These are phyloP conservation scores for Chrysogorgia sp. DNA, from an alignment of 92 coral and sea anemone species.

Conservation along the genomic window DNA sequence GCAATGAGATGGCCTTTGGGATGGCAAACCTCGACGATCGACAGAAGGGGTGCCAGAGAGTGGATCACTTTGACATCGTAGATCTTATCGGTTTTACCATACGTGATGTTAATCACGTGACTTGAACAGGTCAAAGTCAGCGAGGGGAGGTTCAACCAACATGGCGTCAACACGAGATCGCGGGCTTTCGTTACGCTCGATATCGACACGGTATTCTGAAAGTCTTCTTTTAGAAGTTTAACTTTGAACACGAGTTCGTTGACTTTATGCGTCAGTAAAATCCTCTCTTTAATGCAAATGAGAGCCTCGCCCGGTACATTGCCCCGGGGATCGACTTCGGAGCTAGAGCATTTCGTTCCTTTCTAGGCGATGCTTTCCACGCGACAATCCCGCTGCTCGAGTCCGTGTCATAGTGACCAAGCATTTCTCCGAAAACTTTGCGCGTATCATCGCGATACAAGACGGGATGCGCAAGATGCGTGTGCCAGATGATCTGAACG, in stretches of 20 bases:
- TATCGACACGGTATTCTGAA: constrained; percentile 20
- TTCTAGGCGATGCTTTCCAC: constrained; percentile 47
- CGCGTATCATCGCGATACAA: constrained; percentile 55
- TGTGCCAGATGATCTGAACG: constrained; percentile 62
- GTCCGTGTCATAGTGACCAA: constrained; percentile 54
- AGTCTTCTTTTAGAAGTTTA: constrained; percentile 28
- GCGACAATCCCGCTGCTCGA: constrained; percentile 32
- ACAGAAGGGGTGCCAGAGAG: constrained; percentile 62
- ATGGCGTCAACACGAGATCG: constrained; percentile 30
- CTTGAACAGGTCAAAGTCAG: constrained; percentile 35
- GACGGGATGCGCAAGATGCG: constrained; percentile 58
- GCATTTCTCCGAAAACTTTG: constrained; percentile 51
- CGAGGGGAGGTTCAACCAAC: constrained; percentile 40
- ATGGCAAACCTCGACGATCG: constrained; percentile 70
- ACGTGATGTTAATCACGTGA: constrained; percentile 20
- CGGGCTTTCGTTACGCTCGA: constrained; percentile 13
- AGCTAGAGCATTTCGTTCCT: constrained; percentile 25
- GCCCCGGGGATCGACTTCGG: constrained; percentile 53
- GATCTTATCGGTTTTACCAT: constrained; percentile 22
- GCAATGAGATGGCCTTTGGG: constrained; percentile 58
- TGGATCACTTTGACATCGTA: constrained; percentile 63
- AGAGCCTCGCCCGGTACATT: constrained; percentile 61
- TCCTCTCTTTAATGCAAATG: constrained; percentile 23
- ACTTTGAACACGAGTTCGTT: constrained; percentile 11
- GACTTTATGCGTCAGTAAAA: constrained; percentile 13